These are phyloP conservation scores for Syritta pipiens DNA, from an alignment of 2,888 invertebrate genomes.

Conservation along the genomic window DNA sequence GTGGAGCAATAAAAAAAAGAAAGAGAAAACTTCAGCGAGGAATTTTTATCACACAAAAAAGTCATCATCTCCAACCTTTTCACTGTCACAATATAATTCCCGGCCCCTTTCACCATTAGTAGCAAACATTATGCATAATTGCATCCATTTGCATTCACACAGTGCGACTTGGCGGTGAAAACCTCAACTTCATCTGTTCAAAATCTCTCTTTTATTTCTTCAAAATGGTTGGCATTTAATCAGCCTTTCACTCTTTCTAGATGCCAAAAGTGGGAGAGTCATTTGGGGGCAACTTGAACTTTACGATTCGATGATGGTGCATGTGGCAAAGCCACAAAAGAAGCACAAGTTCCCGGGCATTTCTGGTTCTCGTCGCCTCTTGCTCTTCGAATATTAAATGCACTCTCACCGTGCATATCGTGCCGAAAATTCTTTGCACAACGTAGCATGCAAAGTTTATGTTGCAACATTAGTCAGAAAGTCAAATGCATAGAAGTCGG, in stretches of 20 bases:
- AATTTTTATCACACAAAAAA: conserved; percentile 34
- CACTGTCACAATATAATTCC: conserved; percentile 52
- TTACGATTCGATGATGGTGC: conserved; percentile 54
- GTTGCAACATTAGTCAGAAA: conserved; percentile 68
- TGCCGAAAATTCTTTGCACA: conserved; percentile 55
- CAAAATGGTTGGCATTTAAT: conserved; percentile 67
- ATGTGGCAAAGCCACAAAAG: conserved; percentile 52
- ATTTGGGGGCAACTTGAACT: conserved; percentile 55
- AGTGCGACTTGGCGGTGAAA: neutral
- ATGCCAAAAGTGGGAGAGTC: too few species aligned
- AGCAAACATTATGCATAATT: conserved; percentile 61
- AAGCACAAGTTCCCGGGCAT: neutral
- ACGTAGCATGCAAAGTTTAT: conserved; percentile 66
- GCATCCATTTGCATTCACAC: conserved; percentile 27
- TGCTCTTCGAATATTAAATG: conserved; percentile 46
- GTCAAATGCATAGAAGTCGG: conserved; percentile 68
- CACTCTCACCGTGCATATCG: conserved; percentile 30
- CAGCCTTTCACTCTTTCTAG: conserved; percentile 43
- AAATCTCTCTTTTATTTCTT: conserved; percentile 65
- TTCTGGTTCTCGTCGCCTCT: neutral
- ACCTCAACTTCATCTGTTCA: conserved; percentile 65
- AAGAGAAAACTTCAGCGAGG: neutral
- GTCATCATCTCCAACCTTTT: conserved; percentile 42
- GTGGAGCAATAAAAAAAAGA: conserved; percentile 4
- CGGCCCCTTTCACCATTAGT: conserved; percentile 19